Evolutionary conservation across 2,113 vertebrate species (phyloP), one percentile per base, ranked within the genome.

Genomic region (Onychostruthus taczanowskii): DNA sequence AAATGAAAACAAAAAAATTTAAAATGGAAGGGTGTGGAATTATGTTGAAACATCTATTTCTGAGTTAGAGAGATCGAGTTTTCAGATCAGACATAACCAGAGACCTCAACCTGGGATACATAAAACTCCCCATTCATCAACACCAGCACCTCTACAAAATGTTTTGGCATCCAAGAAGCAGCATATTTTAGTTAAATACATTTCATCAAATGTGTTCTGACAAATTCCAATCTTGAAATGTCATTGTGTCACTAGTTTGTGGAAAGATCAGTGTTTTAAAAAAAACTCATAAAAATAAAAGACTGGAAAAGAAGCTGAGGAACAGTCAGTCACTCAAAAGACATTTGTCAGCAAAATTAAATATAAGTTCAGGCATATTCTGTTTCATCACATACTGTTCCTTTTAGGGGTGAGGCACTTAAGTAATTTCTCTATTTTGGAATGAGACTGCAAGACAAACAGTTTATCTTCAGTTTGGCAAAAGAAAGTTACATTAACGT

Each of bases 11-110:
- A 94, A 75, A 56, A 92, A 10, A 41, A 64, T 82, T 91, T 89
- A 56, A 95, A 89, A 47, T 80, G 26, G 73, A 81, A 77, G 81
- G 69, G 84, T 78, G 63, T 83, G 76, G 87, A 96, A 96, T 95
- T 89, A 78, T 79, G 91, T 92, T 94, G 93, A 97, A 95, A 95
- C 26, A 24, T 87, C 89, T 95, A 85, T 97, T 96, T 94, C 62
- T 95, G 84, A 59, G 53, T 50, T 84, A 84, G 44, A 33, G 41
- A 92, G 76, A 95, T 82, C 3, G 11, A 87, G 69, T 75, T 89
- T 87, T 84, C 63, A 88, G 49, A 87, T 82, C 52, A 75, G 52
- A 75, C 28, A 44, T 78, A 67, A 68, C 12, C 23, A 43, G 41
- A 69, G 76, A 92, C 61, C 39, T 86, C 72, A 92, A 49, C 62